Evolutionary conservation across 2,888 invertebrate species (phyloP), one percentile per base, ranked within the genome.

Genomic region (Baccha elongata): DNA sequence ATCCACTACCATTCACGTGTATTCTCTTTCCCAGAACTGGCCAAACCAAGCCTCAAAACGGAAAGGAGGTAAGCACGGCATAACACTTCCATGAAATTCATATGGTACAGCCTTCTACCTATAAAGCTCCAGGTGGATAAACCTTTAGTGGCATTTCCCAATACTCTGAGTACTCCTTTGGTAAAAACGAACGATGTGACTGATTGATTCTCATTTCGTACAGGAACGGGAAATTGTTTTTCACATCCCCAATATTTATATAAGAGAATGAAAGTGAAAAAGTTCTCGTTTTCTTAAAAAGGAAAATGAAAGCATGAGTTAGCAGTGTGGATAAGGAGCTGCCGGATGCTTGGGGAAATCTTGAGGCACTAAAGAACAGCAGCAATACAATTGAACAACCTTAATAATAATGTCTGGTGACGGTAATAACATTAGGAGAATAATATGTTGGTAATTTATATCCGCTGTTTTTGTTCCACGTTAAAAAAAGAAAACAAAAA

Each of bases 381-480:
- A 74, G 50, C 52, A 52, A 50, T 32, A 46, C 37, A 65, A 23
- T 35, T 17, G 23, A 71, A 75, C 65, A 53, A 71, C 65, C 75
- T 62, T 52, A 75, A 75, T 67, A 71, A 75, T 71, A 75, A 71
- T 65, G 71, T 26, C 53, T 53, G 65, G 71, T 81, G 75, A 81
- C 32, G 67, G 81, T 53, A 75, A 71, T 75, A 71, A 81, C 81
- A 81, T 71, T 75, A 62, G 53, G 46, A 60, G 44, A 81, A 81
- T 67, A 72, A 81, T 81, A 71, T 81, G 71, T 67, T 46, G 44
- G 75, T 81, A 75, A 81, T 75, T 75, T 81, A 71, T 75, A 75
- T 81, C 81, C 71, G 60, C 53, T 71, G 50, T 74, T 80, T 58
- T 58, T 69, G 58, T 23, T 17, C 35, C 52, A 2, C 37, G 8